These are phyloP conservation scores for Chymomyza fuscimana DNA, from an alignment of 2,888 invertebrate genomes.

Conservation along the genomic window DNA sequence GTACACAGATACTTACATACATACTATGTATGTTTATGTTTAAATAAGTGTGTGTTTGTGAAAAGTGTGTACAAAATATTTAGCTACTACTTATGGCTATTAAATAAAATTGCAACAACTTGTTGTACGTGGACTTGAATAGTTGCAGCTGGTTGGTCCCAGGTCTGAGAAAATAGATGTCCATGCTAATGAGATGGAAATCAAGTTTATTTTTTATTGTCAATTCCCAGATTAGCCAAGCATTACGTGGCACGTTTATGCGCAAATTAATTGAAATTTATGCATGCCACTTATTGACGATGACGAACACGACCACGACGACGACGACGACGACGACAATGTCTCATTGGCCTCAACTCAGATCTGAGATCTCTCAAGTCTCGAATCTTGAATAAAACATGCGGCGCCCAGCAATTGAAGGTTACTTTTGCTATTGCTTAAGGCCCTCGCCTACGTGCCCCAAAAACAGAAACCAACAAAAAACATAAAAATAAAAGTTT, in stretches of 20 bases:
- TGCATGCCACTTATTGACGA: neutral
- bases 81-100: neutral
- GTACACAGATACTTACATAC: neutral
- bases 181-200: conserved; percentile 3
- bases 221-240: neutral
- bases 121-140: neutral
- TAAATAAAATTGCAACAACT: neutral
- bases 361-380: neutral
- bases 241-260: neutral
- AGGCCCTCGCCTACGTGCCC: neutral
- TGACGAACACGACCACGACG: neutral
- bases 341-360: neutral
- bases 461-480: neutral
- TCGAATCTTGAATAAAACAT: neutral
- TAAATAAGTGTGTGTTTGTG: conserved; percentile 46
- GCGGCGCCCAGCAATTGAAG: neutral
- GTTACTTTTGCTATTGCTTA: neutral
- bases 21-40: neutral
- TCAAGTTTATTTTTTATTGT: neutral
- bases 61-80: neutral
- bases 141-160: neutral
- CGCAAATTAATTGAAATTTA: neutral
- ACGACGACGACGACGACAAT: neutral
- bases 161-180: neutral
- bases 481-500: neutral